These are phyloP conservation scores for Temnothorax curvispinosus DNA, from an alignment of 1,140 invertebrate species.

Conservation along the genomic window DNA sequence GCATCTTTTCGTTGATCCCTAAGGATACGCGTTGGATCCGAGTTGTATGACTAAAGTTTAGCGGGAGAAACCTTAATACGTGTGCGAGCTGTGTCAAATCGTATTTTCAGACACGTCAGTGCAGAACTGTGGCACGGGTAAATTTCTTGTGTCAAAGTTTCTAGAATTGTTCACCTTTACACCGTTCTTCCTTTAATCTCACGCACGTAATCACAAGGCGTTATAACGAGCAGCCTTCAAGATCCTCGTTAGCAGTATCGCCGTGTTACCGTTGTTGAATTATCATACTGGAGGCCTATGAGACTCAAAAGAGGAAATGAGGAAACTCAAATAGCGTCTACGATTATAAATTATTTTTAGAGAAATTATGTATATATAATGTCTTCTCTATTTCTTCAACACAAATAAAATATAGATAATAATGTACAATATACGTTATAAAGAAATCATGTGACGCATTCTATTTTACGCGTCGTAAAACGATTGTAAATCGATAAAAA, in stretches of 20 bases:
- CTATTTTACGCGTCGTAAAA: neutral
- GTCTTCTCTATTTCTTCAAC: neutral
- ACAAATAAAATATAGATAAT: neutral
- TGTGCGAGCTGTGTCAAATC: conserved; percentile 21
- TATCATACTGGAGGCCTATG: neutral
- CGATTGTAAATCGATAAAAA: neutral
- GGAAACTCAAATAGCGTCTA: neutral
- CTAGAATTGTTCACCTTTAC: conserved; percentile 46
- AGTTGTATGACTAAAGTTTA: conserved; percentile 29
- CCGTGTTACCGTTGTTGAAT: neutral
- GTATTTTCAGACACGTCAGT: conserved; percentile 32
- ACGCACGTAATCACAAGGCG: conserved; percentile 50
- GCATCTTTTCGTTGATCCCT: neutral
- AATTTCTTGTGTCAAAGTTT: conserved; percentile 44
- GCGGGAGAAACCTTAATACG: conserved; percentile 4
- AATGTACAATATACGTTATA: neutral
- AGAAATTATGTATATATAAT: neutral
- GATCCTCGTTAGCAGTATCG: conserved; percentile 14
- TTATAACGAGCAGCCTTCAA: conserved; percentile 33
- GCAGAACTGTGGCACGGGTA: conserved; percentile 1
- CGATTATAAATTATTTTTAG: neutral
- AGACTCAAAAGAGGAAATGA: neutral
- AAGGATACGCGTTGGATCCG: neutral
- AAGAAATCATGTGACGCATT: neutral
- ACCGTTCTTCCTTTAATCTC: conserved; percentile 54